Evolutionary conservation across 2,113 vertebrate species (phyloP).

Genomic region (Saguinus imperator): DNA sequence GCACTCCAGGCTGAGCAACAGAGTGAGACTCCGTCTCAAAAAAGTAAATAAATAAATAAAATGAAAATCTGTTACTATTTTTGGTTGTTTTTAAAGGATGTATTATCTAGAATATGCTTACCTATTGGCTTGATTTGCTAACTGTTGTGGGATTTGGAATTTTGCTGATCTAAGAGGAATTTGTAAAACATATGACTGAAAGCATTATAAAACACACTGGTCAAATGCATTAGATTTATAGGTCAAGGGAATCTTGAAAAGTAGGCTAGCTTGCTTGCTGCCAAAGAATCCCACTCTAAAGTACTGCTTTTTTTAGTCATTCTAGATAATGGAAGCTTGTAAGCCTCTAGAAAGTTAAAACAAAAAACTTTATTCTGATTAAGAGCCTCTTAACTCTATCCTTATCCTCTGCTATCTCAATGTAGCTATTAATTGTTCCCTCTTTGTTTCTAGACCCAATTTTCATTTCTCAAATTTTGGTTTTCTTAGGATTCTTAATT

Average conservation of each 20-base stretch:
- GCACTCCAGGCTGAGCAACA: too few species aligned
- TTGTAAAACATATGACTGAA: slow-evolving; percentile 17
- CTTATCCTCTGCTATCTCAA: neutral
- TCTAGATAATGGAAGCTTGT: neutral
- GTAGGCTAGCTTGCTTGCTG: neutral
- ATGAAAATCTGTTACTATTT: neutral
- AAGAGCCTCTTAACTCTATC: neutral
- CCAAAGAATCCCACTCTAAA: neutral
- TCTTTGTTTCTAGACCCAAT: neutral
- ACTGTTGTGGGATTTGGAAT: neutral
- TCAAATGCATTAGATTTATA: slow-evolving; percentile 5
- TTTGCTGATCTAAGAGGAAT: slow-evolving; percentile 24
- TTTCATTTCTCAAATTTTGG: slow-evolving; percentile 25
- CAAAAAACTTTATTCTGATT: neutral
- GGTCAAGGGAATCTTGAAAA: slow-evolving; percentile 27
- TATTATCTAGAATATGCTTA: neutral
- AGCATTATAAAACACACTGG: neutral
- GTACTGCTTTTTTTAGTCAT: neutral
- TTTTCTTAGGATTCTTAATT: neutral
- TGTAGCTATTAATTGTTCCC: neutral
- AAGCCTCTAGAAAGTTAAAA: neutral
- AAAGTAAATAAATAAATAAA: neutral
- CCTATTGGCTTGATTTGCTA: neutral
- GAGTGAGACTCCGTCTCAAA: neutral
- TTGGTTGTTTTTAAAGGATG: slow-evolving; percentile 41